These are phyloP conservation scores for Bostrychus sinensis DNA, from an alignment of 2,113 vertebrate genomes.

Conservation along the genomic window DNA sequence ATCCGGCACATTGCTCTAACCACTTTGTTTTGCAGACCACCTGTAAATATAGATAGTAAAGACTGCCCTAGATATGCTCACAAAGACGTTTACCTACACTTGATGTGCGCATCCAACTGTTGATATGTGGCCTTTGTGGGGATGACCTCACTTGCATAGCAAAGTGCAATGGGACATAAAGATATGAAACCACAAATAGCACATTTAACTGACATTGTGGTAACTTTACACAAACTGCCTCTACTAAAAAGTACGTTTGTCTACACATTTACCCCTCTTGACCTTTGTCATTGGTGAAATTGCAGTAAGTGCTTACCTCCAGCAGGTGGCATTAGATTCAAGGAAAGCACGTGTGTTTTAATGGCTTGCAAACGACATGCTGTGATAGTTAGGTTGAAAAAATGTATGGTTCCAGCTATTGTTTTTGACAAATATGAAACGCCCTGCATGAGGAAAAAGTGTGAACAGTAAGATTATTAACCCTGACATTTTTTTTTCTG, in stretches of 20 bases:
- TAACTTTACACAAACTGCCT: conserved; percentile 20
- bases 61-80: conserved; percentile 63
- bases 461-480: not conserved
- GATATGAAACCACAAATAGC: conserved; percentile 69
- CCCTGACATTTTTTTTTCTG: not conserved
- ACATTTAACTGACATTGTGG: conserved; percentile 60
- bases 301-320: conserved; percentile 62
- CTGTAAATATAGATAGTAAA: conserved; percentile 77
- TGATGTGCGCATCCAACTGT: conserved; percentile 45
- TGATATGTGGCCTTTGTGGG: conserved; percentile 66
- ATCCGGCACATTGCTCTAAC: conserved; percentile 59
- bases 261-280: conserved; percentile 28
- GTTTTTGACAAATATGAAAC: not conserved
- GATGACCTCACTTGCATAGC: conserved; percentile 32
- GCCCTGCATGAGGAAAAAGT: not conserved
- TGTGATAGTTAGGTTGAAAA: not conserved
- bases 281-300: conserved; percentile 26
- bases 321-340: conserved; percentile 75
- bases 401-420: not conserved
- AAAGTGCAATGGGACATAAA: conserved; percentile 53
- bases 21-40: conserved; percentile 65
- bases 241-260: conserved; percentile 31
- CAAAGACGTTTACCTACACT: conserved; percentile 28
- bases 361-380: not conserved
- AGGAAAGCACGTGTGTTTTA: not conserved